Evolutionary conservation across 2,888 invertebrate genomes (phyloP).

Genomic region (Scaptomyza flava): DNA sequence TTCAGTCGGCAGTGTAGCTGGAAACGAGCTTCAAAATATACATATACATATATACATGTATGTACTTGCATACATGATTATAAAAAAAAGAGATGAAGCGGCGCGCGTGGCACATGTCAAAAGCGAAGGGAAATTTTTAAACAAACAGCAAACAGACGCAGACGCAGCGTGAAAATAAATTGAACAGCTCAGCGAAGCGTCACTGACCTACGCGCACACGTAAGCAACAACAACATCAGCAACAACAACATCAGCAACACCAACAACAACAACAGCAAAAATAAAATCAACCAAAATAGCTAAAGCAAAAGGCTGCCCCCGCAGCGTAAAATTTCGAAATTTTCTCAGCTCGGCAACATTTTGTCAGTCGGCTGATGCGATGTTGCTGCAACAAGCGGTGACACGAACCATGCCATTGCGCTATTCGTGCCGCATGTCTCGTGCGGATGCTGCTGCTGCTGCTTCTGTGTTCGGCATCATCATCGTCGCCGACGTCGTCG

Average conservation of each 20-base stretch:
- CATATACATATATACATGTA: background rate
- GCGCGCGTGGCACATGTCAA: constrained; percentile 57
- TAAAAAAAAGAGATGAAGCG: constrained; percentile 5
- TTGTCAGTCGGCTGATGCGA: constrained; percentile 37
- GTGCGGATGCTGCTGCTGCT: constrained; percentile 43
- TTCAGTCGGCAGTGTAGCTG: constrained; percentile 24
- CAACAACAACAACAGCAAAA: constrained; percentile 32
- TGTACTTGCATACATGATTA: background rate
- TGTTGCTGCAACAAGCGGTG: constrained; percentile 65
- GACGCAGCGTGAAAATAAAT: constrained; percentile 65
- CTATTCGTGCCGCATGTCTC: constrained; percentile 17
- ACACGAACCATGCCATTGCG: constrained; percentile 31
- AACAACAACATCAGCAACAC: constrained; percentile 31
- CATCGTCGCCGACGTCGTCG: background rate
- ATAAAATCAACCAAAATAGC: constrained; percentile 34
- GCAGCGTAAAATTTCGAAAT: constrained; percentile 52
- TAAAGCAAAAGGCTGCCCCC: constrained; percentile 49
- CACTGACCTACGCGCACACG: constrained; percentile 75
- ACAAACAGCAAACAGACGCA: constrained; percentile 62
- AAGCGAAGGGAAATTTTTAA: constrained; percentile 54
- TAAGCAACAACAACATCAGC: constrained; percentile 36
- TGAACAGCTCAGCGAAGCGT: constrained; percentile 62
- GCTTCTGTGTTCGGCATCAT: constrained; percentile 28
- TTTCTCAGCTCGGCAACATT: constrained; percentile 60
- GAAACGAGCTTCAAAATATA: constrained; percentile 15